phyloP scores from a whole-genome alignment of 2,113 vertebrate species.

The Dasyornis broadbenti region DNA sequence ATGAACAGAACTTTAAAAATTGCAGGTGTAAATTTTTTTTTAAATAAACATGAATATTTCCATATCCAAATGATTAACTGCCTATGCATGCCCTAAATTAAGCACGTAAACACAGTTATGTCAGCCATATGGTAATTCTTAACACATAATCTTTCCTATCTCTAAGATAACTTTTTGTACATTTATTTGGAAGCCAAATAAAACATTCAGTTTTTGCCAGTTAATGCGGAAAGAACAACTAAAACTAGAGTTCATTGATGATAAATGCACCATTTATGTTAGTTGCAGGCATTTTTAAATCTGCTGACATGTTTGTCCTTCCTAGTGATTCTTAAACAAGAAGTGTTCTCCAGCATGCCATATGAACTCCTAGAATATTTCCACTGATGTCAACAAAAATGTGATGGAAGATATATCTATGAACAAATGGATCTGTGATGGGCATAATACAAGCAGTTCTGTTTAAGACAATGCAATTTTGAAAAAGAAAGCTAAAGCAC shows the following conservation, averaged over 20 bases:
- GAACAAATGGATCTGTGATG: background rate
- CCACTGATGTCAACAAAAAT: background rate
- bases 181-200: background rate
- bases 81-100: background rate
- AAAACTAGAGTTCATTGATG: background rate
- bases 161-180: background rate
- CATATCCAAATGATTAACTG: background rate
- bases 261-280: background rate
- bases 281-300: background rate
- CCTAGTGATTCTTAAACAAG: background rate
- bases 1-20: background rate
- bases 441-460: background rate
- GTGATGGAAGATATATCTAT: background rate
- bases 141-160: background rate
- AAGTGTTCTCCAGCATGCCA: fast-evolving
- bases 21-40: background rate
- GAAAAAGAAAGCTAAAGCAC: background rate
- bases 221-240: background rate
- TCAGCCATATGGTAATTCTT: background rate
- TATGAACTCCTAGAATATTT: background rate
- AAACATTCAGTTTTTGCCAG: background rate
- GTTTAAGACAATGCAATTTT: background rate
- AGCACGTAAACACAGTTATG: background rate
- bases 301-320: background rate
- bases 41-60: background rate